A percentile compares a stretch with the other conserved stretches of the same genome.
Evolutionary conservation across 30 jellyfish, hydroid and myxozoan genomes (phyloP).

Genomic region (Hydractinia symbiolongicarpus): DNA sequence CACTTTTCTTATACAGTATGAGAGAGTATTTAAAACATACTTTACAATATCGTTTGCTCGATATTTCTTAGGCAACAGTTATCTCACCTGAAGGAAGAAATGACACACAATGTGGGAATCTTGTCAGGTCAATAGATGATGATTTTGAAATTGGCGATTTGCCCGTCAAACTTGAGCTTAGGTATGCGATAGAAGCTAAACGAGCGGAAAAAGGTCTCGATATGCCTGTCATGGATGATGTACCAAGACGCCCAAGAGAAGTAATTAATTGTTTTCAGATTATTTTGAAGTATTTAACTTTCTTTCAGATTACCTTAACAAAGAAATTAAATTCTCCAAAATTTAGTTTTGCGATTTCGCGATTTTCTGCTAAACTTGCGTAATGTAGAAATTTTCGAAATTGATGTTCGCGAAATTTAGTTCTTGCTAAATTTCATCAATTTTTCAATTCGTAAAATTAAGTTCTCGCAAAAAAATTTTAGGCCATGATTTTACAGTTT

Average conservation of each 20-base stretch:
- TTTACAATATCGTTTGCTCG: no score
- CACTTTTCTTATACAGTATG: no score
- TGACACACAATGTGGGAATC: not conserved
- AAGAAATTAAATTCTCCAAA: not conserved
- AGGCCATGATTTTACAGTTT: no score
- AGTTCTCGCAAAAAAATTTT: no score
- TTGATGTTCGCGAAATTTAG: no score
- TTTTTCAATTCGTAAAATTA: no score
- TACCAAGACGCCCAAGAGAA: conserved; percentile 36
- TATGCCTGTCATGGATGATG: conserved; percentile 65
- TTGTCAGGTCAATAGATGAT: not conserved
- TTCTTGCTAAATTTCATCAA: no score
- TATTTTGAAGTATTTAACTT: no score
- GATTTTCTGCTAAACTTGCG: no score
- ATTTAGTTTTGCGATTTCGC: no score
- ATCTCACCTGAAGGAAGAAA: conserved; percentile 5
- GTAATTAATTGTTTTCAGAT: not conserved
- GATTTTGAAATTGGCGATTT: conserved; percentile 81
- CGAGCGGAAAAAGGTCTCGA: conserved; percentile 87
- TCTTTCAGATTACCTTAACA: not conserved
- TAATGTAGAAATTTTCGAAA: no score
- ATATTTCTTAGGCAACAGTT: not conserved
- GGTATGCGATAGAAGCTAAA: conserved; percentile 94
- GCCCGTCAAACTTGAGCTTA: conserved; percentile 83
- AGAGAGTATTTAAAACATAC: no score